A percentile compares a stretch with the other conserved stretches of the same genome.
Evolutionary conservation across 2,888 invertebrate genomes (phyloP).

Genomic region (Dinocampus coccinellae): DNA sequence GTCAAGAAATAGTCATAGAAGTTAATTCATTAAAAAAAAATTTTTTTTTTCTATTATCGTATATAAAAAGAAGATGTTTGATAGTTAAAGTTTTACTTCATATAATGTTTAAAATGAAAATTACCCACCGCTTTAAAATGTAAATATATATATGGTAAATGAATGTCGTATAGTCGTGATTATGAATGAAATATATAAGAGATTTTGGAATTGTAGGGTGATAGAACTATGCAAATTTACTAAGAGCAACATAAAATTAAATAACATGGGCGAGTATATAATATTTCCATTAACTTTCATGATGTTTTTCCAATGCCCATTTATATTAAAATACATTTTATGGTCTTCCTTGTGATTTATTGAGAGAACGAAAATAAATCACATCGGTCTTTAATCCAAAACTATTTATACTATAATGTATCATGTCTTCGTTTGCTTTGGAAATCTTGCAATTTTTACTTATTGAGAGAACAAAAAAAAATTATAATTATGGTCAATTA

Average conservation of each 20-base stretch:
- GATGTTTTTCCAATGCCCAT: background rate
- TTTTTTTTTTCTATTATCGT: background rate
- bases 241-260: background rate
- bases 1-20: background rate
- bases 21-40: background rate
- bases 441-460: too few species aligned
- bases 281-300: background rate
- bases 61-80: background rate
- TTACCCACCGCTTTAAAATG: background rate
- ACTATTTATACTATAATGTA: too few species aligned
- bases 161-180: background rate
- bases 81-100: background rate
- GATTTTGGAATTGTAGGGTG: background rate
- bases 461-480: background rate
- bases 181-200: background rate
- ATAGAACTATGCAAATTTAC: background rate
- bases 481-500: background rate
- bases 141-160: background rate
- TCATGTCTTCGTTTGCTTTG: too few species aligned
- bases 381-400: background rate
- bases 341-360: background rate
- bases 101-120: background rate
- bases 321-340: background rate
- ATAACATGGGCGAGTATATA: background rate
- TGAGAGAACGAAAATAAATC: background rate